These are phyloP conservation scores for Potorous gilbertii DNA, from an alignment of 2,797 vertebrate species.

Conservation along the genomic window DNA sequence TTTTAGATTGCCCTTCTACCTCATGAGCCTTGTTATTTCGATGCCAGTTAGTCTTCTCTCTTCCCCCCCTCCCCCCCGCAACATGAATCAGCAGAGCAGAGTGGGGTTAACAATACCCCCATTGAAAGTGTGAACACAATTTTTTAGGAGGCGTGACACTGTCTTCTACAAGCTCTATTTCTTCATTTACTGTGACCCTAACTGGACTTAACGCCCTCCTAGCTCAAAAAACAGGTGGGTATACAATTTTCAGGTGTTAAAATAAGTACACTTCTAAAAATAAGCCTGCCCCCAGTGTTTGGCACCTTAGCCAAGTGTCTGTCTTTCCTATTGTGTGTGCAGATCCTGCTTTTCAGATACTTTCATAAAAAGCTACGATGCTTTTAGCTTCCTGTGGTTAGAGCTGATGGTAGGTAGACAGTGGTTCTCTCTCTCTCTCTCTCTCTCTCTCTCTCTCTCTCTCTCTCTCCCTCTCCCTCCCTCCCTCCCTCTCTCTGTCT, in stretches of 20 bases:
- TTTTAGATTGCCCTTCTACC: conserved; percentile 54
- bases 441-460: too few species aligned
- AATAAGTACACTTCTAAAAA: background rate
- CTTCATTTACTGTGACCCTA: background rate
- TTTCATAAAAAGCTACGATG: background rate
- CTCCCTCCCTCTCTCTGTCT: too few species aligned
- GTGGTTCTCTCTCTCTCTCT: background rate
- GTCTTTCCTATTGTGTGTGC: background rate
- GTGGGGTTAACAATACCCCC: background rate
- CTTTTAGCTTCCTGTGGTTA: background rate
- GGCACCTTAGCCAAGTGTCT: background rate
- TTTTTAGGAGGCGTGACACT: background rate
- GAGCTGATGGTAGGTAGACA: background rate
- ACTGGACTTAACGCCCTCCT: background rate
- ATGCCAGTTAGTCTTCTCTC: conserved; percentile 55
- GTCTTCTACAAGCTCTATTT: background rate
- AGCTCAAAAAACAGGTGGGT: too few species aligned
- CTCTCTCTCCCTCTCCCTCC: too few species aligned
- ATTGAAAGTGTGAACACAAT: background rate
- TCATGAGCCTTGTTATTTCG: conserved; percentile 53
- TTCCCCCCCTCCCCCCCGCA: too few species aligned
- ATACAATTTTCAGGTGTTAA: background rate
- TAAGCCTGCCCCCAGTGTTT: background rate
- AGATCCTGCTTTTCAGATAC: background rate
- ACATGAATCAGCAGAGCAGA: background rate